phyloP scores from a whole-genome alignment of 1,140 invertebrate genomes.

The Marisa cornuarietis region DNA sequence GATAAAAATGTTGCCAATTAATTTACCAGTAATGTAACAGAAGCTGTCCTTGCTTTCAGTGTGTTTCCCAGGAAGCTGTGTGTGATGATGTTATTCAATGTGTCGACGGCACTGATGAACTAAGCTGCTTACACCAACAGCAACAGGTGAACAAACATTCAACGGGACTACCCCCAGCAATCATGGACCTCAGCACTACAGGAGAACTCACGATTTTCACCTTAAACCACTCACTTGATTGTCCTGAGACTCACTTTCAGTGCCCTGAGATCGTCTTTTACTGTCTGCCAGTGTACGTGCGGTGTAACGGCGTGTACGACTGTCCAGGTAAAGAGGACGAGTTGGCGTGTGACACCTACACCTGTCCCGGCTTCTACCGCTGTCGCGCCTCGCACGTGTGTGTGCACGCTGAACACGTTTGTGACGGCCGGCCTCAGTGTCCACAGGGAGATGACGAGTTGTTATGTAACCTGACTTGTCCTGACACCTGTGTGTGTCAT shows the following conservation, averaged over 20 bases:
- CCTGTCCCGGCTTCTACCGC: constrained; percentile 23
- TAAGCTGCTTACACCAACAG: too few relatives aligned
- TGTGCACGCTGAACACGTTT: constrained; percentile 11
- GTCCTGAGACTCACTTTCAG: neutral
- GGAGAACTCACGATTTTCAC: too few relatives aligned
- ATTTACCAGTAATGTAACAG: too few relatives aligned
- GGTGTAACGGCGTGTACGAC: constrained; percentile 25
- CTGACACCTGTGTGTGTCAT: constrained; percentile 1
- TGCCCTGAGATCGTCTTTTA: neutral
- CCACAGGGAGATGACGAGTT: constrained; percentile 15
- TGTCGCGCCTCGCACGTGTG: constrained; percentile 17
- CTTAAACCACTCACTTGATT: neutral
- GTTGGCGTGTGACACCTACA: neutral
- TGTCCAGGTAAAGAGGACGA: constrained; percentile 24
- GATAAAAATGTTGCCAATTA: too few relatives aligned
- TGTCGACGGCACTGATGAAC: too few relatives aligned
- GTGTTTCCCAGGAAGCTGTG: too few relatives aligned
- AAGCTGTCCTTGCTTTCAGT: too few relatives aligned
- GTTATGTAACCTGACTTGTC: constrained; percentile 7
- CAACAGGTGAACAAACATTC: too few relatives aligned
- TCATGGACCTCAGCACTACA: too few relatives aligned
- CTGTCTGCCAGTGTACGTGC: constrained; percentile 15
- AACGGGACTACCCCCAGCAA: too few relatives aligned
- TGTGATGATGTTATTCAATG: too few relatives aligned
- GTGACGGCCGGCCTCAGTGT: constrained; percentile 27